Evolutionary conservation across 1,140 invertebrate species (phyloP).

Genomic region (Hetaerina americana): DNA sequence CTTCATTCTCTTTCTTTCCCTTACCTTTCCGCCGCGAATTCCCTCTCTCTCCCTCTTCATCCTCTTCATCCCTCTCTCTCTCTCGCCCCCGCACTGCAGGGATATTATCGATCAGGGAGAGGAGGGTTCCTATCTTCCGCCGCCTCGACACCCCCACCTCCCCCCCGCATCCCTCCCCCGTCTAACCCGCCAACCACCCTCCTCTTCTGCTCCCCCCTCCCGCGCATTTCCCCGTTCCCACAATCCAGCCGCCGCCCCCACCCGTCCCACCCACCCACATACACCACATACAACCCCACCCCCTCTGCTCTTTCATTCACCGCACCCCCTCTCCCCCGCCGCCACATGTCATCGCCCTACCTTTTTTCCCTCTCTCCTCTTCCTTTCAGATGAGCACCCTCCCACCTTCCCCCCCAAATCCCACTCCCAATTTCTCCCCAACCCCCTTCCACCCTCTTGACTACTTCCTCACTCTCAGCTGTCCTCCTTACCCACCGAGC

Average conservation of each 20-base stretch:
- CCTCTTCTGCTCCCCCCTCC: background rate
- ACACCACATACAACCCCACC: no score
- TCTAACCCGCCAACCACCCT: background rate
- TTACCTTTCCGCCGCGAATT: background rate
- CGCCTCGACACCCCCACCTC: background rate
- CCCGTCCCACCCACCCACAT: no score
- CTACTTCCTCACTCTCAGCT: background rate
- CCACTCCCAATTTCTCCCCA: no score
- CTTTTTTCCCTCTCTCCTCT: no score
- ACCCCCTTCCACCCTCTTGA: no score
- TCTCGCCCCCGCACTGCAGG: background rate
- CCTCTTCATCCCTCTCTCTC: background rate
- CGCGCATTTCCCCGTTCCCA: background rate
- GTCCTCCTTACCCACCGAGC: no score
- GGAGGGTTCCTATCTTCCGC: background rate
- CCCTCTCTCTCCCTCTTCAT: background rate
- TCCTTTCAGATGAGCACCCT: no score
- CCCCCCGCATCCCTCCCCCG: background rate
- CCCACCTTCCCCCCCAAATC: no score
- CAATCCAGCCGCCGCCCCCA: no score
- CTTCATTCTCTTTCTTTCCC: background rate
- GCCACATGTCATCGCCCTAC: no score
- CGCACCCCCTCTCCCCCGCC: no score
- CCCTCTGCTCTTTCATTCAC: no score
- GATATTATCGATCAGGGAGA: background rate